Conservation (phyloP, 2,888 invertebrate genomes). For the Dynastes hyllus region DNA sequence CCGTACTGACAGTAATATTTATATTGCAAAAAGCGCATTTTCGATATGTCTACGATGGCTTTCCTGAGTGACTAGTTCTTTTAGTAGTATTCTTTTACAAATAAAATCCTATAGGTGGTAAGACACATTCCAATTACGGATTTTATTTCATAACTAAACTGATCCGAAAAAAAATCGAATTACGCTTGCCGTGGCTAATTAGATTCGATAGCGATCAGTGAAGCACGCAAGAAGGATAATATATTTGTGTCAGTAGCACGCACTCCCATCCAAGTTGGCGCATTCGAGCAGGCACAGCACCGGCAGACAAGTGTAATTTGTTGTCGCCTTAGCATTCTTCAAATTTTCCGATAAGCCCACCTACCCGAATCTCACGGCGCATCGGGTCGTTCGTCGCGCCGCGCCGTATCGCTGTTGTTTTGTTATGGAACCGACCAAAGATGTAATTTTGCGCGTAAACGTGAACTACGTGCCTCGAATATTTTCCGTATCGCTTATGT, state of each 20-base stretch:
- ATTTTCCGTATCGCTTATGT: slow-evolving; percentile 9
- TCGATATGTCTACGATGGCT: too few relatives aligned
- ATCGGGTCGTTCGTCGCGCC: slow-evolving; percentile 5
- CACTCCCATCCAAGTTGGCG: slow-evolving; percentile 31
- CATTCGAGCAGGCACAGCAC: slow-evolving; percentile 10
- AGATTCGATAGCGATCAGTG: slow-evolving; percentile 36
- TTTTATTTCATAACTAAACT: slow-evolving; percentile 26
- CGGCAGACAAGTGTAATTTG: slow-evolving; percentile 31
- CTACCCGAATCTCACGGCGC: slow-evolving; percentile 5
- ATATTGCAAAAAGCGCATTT: too few relatives aligned
- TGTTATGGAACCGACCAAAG: slow-evolving; percentile 14
- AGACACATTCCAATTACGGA: neutral
- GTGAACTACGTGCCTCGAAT: slow-evolving; percentile 12
- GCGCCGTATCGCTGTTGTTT: slow-evolving; percentile 4
- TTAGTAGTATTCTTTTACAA: too few relatives aligned
- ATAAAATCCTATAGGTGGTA: neutral
- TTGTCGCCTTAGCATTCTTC: slow-evolving; percentile 36
- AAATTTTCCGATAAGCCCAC: slow-evolving; percentile 39
- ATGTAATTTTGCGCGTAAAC: slow-evolving; percentile 20
- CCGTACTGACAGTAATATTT: too few relatives aligned
- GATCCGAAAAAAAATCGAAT: slow-evolving; percentile 17
- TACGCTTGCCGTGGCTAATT: slow-evolving; percentile 14
- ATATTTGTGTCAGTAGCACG: slow-evolving; percentile 42
- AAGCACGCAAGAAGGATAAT: slow-evolving; percentile 32
- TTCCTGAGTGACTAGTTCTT: too few relatives aligned